Conservation (phyloP, 2,888 invertebrate species). For the Drosophila nigricruria region DNA sequence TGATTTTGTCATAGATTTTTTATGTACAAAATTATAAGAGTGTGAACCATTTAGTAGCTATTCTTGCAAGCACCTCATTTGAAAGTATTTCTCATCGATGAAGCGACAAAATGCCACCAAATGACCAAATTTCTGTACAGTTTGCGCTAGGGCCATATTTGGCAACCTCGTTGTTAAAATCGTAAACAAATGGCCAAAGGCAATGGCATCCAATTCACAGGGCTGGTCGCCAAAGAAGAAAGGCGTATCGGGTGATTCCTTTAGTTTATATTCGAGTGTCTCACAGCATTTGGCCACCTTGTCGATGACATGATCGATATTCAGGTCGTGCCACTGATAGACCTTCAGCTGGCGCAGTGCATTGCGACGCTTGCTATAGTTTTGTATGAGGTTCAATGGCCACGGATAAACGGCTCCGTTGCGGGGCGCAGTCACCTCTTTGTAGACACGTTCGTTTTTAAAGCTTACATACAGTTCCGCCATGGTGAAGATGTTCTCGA, state of each 20-base stretch:
- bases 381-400: conserved; percentile 94
- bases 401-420: conserved; percentile 97
- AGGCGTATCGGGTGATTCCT: conserved; percentile 88
- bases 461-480: conserved; percentile 96
- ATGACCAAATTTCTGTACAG: conserved; percentile 90
- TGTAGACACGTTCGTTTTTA: conserved; percentile 92
- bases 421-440: conserved; percentile 92
- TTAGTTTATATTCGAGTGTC: conserved; percentile 93
- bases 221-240: conserved; percentile 93
- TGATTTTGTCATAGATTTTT: conserved; percentile 15
- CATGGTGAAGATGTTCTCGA: conserved; percentile 94
- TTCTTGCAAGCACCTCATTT: conserved; percentile 56
- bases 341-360: conserved; percentile 91
- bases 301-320: conserved; percentile 90
- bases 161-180: conserved; percentile 96
- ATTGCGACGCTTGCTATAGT: conserved; percentile 90
- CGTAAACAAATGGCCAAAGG: conserved; percentile 98
- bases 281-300: conserved; percentile 93
- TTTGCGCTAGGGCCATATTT: conserved; percentile 92
- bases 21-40: conserved; percentile 22
- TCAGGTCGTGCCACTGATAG: conserved; percentile 93
- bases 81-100: conserved; percentile 93
- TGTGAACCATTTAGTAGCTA: conserved; percentile 19
- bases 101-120: conserved; percentile 93
- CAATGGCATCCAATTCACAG: conserved; percentile 97